Evolutionary conservation across 2,113 vertebrate species (phyloP).

Genomic region (Oenanthe melanoleuca): DNA sequence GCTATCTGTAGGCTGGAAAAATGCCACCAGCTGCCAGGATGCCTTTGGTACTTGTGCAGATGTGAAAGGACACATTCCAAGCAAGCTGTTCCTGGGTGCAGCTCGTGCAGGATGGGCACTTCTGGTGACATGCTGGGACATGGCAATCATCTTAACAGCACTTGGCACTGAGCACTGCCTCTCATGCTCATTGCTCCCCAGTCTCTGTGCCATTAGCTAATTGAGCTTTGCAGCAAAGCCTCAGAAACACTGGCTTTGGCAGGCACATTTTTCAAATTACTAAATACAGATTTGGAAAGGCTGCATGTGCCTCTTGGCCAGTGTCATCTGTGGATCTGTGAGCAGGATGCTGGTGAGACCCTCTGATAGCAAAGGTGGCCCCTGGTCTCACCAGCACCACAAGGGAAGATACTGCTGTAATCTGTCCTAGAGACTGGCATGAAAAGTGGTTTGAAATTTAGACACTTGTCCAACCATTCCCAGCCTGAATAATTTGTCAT

Average conservation of each 20-base stretch:
- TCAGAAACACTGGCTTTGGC: not conserved
- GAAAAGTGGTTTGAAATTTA: not conserved
- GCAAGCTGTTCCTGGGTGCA: not conserved
- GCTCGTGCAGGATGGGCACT: not conserved
- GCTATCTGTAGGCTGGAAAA: not conserved
- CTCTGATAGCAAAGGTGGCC: not conserved
- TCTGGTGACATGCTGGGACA: not conserved
- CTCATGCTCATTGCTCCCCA: not conserved
- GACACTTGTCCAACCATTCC: not conserved
- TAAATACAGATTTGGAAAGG: not conserved
- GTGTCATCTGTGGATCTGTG: rapidly evolving
- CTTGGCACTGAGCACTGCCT: not conserved
- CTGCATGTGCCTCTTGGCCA: not conserved
- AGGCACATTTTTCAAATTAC: not conserved
- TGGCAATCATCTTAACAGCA: constrained; percentile 1
- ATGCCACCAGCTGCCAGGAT: not conserved
- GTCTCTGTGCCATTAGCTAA: constrained; percentile 43
- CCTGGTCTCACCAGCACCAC: not conserved
- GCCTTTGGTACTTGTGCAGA: not conserved
- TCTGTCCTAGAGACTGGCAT: not conserved
- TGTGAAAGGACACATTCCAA: not conserved
- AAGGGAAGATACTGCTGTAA: not conserved
- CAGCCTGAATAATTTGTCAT: not conserved
- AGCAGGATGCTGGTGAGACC: not conserved
- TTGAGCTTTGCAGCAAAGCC: not conserved